Evolutionary conservation across 2,797 vertebrate genomes (phyloP), one percentile per base, ranked within the genome.

Genomic region (Australoheros facetus): DNA sequence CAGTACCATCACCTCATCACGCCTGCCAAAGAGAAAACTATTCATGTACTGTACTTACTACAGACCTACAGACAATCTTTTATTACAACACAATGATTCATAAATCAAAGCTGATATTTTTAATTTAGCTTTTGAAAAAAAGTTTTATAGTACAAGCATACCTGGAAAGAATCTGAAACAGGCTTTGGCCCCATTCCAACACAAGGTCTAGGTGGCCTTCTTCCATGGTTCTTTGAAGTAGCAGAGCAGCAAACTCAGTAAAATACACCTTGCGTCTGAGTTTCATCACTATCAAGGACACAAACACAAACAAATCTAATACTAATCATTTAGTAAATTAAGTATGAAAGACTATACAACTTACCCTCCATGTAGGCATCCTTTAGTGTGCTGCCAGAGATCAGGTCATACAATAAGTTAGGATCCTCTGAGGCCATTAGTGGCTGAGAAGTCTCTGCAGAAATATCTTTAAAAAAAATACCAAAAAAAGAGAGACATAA

Each of bases 171-270:
- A 87, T 94, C 14, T 87, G 87, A 73, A 92, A 83, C 28, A 97
- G 90, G 56, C 78, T 78, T 34, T 73, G 78, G 34, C 96, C 92
- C 96, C 97, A 97, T 32, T 96, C 94, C 75, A 97, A 28, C 69
- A 96, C 77, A 1, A 93, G 88, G 0, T 95, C 79, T 83, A 95
- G 93, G 16, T 94, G 94, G 85, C 97, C 96, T 84, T 97, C 97
- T 70, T 95, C 94, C 82, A 97, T 71, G 32, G 95, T 91, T 94
- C 96, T 97, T 80, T 96, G 94, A 79, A 99, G 91, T 81, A 98
- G 88, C 56, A 95, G 93, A 5, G 94, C 94, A 34, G 97, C 97
- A 85, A 96, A 96, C 91, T 99, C 97, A 82, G 96, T 88, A 86
- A 99, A 98, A 88, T 95, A 95, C n/a, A 90, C 23, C 64, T 93